A percentile compares a stretch with the other conserved stretches of the same genome.
Conservation (phyloP, 2,888 invertebrate species). For the Pycnomerus fuliginosus region DNA sequence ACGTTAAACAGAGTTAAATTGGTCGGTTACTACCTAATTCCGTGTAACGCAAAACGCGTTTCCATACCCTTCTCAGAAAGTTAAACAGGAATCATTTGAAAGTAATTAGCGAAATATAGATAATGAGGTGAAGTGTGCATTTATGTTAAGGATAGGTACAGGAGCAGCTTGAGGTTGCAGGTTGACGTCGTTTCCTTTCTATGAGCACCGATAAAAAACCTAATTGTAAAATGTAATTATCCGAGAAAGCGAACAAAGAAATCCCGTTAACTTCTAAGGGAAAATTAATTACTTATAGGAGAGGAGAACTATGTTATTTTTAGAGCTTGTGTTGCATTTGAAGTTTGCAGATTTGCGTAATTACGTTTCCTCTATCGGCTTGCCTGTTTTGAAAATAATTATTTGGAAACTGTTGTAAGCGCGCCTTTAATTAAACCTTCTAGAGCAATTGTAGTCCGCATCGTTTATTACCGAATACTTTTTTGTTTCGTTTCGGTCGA, state of each 20-base stretch:
- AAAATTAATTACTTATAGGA: slow-evolving; percentile 38
- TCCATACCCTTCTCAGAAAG: slow-evolving; percentile 16
- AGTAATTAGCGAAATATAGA: slow-evolving; percentile 41
- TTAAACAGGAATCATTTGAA: slow-evolving; percentile 33
- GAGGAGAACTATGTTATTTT: slow-evolving; percentile 9
- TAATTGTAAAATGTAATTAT: slow-evolving; percentile 37
- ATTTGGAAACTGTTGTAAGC: slow-evolving; percentile 1
- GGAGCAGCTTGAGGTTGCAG: too few species aligned
- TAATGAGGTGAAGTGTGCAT: slow-evolving; percentile 44
- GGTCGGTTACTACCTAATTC: too few species aligned
- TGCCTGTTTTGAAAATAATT: not conserved
- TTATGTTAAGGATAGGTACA: slow-evolving; percentile 40
- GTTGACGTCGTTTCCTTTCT: slow-evolving; percentile 28
- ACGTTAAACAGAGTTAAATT: too few species aligned
- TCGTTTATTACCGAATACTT: too few species aligned
- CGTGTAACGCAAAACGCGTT: slow-evolving; percentile 3
- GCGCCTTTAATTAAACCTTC: too few species aligned
- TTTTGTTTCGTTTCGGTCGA: too few species aligned
- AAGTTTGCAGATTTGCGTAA: slow-evolving; percentile 4
- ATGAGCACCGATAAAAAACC: slow-evolving; percentile 14
- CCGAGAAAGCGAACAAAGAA: slow-evolving; percentile 38
- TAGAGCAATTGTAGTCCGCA: too few species aligned
- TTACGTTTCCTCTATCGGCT: slow-evolving; percentile 1
- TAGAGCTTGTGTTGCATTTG: slow-evolving; percentile 2
- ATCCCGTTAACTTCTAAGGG: slow-evolving; percentile 36